Base-by-base conservation (phyloP, 53 echinoderm and acorn worm species). In the Luidia sarsii region DNA sequence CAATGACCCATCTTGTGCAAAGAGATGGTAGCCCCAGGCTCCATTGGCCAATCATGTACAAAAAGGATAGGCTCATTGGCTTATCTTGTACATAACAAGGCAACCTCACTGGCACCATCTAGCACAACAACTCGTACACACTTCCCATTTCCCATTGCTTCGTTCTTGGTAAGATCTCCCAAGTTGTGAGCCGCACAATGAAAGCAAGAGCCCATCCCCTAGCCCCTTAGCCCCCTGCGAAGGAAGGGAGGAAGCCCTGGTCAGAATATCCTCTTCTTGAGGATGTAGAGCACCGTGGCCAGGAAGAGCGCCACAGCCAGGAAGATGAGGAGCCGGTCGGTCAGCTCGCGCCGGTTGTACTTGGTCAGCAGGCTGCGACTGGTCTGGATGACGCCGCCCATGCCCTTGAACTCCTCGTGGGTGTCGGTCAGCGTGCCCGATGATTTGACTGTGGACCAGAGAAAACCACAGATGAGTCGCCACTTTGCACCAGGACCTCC, bases 201-300 rank as follows among this genome's bases (percentile, higher is more conserved):
- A n/a, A n/a, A n/a, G n/a, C n/a, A n/a, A n/a, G 37, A 20, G n/a
- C 30, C 56, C 38, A 33, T 3, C 70, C 56, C 29, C 15, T 25
- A 28, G 6, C 37, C 20, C 39, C 57, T 39, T 29, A 11, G 16
- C 57, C 57, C 74, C 22, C 0, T 14, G 8, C 13, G 1, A 28
- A n/a, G n/a, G n/a, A n/a, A n/a, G n/a, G n/a, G n/a, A n/a, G n/a
- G n/a, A 24, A 1, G 11, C 53, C n/a, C 28, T 39, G 46, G 62
- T 95, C 86, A 96, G 75, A 96, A 94, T 61, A 96, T 71, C 56
- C 97, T 88, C 71, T 96, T 96, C 70, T 96, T 93, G n/a, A 96
- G 66, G 33, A 96, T 96, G 57, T 96, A 96, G 11, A 91, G 56
- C 3, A 96, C 97, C 0, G 93, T 96, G 53, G 90, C 97, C 35